Evolutionary conservation across 2,113 vertebrate species (phyloP), one percentile per base, ranked within the genome.

Genomic region (Hymenochirus boettgeri): DNA sequence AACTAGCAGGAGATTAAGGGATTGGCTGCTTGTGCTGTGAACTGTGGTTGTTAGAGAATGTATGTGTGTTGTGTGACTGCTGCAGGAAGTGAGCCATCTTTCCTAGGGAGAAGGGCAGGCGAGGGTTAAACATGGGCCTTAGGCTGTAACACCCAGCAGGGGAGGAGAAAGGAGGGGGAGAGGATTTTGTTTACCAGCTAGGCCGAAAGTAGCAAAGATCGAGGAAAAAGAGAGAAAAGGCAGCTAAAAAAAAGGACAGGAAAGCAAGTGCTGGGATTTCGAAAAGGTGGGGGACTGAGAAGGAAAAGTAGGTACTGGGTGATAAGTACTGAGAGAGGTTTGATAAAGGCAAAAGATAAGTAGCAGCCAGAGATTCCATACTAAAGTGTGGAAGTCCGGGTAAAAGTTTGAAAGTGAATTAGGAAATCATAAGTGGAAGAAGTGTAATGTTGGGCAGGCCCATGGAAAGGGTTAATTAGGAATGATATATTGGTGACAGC

Each of bases 171-270:
- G 54, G 55, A 57, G 47, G 59, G 65, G 50, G 57, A 57, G 52
- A 54, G 69, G 61, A 23, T 35, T 67, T 65, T 67, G 65, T 67
- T 67, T 67, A 67, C 65, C 65, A 67, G 65, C 65, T 67, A 67
- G 65, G 65, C 65, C 65, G 47, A 67, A 66, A 67, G 64, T 52
- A 67, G 64, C 47, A 57, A 9, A 27, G 59, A 50, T 11, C 58
- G 39, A 52, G 59, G 12, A 46, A 60, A 64, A 70, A 71, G 55
- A 26, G 54, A 57, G 51, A n/a, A 66, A 47, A 72, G 55, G 46
- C 17, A 50, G 69, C 23, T 39, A 59, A 22, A 72, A 33, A 50
- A 27, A 56, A 33, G n/a, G 42, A 65, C 24, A 47, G 51, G 31
- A 66, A 24, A 26, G 19, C 21, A 21, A 45, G 53, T 21, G 6